Conservation (phyloP, 2,888 invertebrate species). For the Netelia melanura region DNA sequence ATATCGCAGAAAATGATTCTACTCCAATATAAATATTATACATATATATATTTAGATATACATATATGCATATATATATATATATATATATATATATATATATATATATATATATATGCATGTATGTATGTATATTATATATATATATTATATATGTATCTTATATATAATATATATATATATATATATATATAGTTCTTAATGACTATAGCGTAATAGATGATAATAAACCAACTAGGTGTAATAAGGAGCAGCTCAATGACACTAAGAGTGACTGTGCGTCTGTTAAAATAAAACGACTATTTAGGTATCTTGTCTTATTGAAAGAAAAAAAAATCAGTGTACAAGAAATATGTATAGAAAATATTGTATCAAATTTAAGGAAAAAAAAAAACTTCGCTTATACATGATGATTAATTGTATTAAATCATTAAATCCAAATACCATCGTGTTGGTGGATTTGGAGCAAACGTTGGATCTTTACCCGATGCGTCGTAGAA, state of each 20-base stretch:
- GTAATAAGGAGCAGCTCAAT: constrained; percentile 82
- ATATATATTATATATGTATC: constrained; percentile 55
- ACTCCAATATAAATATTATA: constrained; percentile 51
- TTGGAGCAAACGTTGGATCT: constrained; percentile 4
- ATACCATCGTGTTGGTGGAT: constrained; percentile 6
- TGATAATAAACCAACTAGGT: constrained; percentile 77
- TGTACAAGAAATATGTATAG: constrained; percentile 80
- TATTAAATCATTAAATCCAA: constrained; percentile 65
- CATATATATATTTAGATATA: constrained; percentile 39
- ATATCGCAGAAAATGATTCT: constrained; percentile 59
- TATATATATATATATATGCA: too few relatives aligned
- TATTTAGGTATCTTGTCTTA: constrained; percentile 78
- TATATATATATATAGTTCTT: constrained; percentile 75
- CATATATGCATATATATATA: constrained; percentile 52
- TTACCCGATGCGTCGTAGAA: not conserved
- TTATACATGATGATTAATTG: constrained; percentile 67
- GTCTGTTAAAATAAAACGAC: constrained; percentile 77
- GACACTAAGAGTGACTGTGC: constrained; percentile 81
- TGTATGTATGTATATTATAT: constrained; percentile 9
- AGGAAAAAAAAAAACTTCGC: constrained; percentile 67
- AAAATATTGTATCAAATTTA: constrained; percentile 76
- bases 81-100: constrained; percentile 72
- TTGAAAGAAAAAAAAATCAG: constrained; percentile 73
- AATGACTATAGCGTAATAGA: constrained; percentile 74
- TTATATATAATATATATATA: constrained; percentile 71